These are phyloP conservation scores for Ahaetulla prasina DNA, from an alignment of 2,113 vertebrate genomes.

Conservation along the genomic window DNA sequence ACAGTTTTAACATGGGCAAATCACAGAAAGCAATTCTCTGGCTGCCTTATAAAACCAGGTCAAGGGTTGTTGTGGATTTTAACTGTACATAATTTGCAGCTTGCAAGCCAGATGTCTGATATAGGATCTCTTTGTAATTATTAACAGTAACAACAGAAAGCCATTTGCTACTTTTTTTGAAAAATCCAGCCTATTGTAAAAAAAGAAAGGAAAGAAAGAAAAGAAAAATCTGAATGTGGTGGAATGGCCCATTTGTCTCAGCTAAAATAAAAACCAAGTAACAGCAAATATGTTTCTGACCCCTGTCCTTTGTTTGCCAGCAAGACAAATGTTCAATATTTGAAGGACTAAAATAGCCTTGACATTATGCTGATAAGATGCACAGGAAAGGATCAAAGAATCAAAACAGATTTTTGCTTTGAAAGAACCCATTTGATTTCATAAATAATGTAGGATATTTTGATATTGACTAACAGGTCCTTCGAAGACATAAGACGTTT, in stretches of 20 bases:
- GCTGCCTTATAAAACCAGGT: not conserved
- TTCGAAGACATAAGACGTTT: not conserved
- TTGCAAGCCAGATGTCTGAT: not conserved
- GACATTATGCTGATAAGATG: not conserved
- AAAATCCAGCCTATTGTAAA: slow-evolving; percentile 2
- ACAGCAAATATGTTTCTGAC: not conserved
- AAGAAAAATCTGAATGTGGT: not conserved
- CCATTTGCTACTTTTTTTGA: slow-evolving; percentile 1
- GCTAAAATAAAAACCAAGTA: not conserved
- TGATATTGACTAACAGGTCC: not conserved
- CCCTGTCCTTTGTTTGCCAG: not conserved
- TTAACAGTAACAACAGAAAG: slow-evolving; percentile 1
- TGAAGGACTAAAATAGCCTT: slow-evolving; percentile 18
- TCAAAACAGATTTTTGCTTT: slow-evolving; percentile 10
- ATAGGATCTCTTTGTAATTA: slow-evolving; percentile 22
- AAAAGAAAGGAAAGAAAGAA: not conserved
- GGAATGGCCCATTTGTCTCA: not conserved
- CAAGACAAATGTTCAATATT: not conserved
- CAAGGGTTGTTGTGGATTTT: not conserved
- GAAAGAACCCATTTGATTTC: not conserved
- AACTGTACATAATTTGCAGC: not conserved
- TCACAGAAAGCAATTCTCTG: not conserved
- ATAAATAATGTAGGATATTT: slow-evolving; percentile 32
- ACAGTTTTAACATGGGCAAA: slow-evolving; percentile 3
- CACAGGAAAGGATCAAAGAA: slow-evolving; percentile 14